Evolutionary conservation across 2,888 invertebrate genomes (phyloP).

Genomic region (Odontocolon sp.): DNA sequence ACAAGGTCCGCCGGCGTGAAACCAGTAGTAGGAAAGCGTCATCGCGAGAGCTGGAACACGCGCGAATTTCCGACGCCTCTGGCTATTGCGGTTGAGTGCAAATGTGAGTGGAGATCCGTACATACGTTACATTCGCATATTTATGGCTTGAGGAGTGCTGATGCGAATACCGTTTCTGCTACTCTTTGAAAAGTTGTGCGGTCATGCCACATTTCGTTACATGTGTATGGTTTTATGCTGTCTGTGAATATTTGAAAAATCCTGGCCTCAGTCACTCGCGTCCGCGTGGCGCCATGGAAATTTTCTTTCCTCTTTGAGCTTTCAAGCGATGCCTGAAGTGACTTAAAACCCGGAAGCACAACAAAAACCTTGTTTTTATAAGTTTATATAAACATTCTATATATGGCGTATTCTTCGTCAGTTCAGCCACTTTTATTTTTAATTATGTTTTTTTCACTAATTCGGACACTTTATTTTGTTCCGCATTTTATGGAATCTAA

Average conservation of each 20-base stretch:
- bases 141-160: conserved; percentile 21
- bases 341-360: background rate
- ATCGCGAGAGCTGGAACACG: conserved; percentile 9
- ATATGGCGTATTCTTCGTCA: no score
- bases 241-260: conserved; percentile 14
- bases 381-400: no score
- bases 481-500: no score
- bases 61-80: conserved; percentile 37
- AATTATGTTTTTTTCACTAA: no score
- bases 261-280: background rate
- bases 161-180: conserved; percentile 27
- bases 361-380: background rate
- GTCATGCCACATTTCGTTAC: conserved; percentile 1
- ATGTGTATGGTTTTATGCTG: background rate
- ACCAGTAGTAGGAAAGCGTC: conserved; percentile 12
- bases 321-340: background rate
- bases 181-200: conserved; percentile 16
- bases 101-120: background rate
- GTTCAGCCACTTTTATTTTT: no score
- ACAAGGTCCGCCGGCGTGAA: conserved; percentile 42
- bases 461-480: no score
- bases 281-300: conserved; percentile 35
- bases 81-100: conserved; percentile 3
- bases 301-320: background rate
- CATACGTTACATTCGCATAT: conserved; percentile 22